Conservation (phyloP, 2,113 vertebrate species). For the Lasiurus cinereus region DNA sequence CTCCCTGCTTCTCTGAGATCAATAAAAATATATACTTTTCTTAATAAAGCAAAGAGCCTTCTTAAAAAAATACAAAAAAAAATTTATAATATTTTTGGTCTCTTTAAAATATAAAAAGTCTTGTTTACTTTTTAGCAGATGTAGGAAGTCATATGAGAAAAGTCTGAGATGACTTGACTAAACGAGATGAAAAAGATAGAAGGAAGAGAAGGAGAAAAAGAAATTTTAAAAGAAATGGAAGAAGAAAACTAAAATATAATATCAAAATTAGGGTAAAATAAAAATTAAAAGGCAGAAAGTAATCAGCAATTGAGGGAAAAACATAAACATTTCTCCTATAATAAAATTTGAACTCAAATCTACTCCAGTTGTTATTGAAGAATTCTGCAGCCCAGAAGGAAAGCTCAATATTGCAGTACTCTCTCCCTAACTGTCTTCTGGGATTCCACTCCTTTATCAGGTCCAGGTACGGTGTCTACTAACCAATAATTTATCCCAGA, state of each 20-base stretch:
- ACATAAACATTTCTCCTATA: neutral
- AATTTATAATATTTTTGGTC: neutral
- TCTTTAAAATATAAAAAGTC: neutral
- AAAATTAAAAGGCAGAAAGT: conserved; percentile 6
- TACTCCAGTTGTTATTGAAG: neutral
- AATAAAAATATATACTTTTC: too few relatives aligned
- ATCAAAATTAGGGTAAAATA: neutral
- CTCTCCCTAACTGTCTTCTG: neutral
- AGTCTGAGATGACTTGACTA: neutral
- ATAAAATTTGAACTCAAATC: neutral
- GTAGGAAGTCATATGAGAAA: neutral
- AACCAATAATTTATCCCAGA: conserved; percentile 30
- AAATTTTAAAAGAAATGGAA: neutral
- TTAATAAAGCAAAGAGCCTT: too few relatives aligned
- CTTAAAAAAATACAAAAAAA: neutral
- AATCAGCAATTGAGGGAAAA: neutral
- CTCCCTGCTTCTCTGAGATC: too few relatives aligned
- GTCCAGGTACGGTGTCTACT: neutral
- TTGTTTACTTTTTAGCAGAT: neutral
- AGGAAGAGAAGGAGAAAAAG: neutral
- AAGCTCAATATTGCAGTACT: neutral
- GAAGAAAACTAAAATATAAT: neutral
- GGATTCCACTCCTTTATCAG: neutral
- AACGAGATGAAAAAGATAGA: neutral
- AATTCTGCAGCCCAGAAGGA: neutral